These are phyloP conservation scores for Pseudoips prasinana DNA, from an alignment of 2,888 invertebrate species.

Conservation along the genomic window DNA sequence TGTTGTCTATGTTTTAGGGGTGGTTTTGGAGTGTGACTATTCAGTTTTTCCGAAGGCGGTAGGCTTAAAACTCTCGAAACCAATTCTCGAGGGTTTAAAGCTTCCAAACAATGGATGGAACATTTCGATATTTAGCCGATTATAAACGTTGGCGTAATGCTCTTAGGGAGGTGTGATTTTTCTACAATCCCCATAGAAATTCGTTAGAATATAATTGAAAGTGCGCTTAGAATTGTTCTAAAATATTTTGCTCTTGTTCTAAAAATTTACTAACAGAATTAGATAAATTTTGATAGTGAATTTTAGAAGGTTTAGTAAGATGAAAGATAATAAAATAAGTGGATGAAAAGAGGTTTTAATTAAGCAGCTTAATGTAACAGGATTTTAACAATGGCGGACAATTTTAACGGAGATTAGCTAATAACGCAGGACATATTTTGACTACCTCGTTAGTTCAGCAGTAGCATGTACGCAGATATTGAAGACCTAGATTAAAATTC, in stretches of 20 bases:
- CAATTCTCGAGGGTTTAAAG: conserved; percentile 74
- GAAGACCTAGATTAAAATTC: too few species aligned
- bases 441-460: too few species aligned
- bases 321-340: too few species aligned
- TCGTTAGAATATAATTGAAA: conserved; percentile 17
- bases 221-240: conserved; percentile 10
- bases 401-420: too few species aligned
- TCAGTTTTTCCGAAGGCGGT: conserved; percentile 69
- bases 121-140: conserved; percentile 81
- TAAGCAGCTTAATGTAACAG: too few species aligned
- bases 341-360: too few species aligned
- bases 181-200: conserved; percentile 44
- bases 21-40: conserved; percentile 34
- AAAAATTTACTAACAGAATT: too few species aligned
- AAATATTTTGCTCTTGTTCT: conserved; percentile 13
- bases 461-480: too few species aligned
- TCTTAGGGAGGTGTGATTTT: conserved; percentile 77
- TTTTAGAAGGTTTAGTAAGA: too few species aligned
- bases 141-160: conserved; percentile 75
- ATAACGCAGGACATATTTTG: too few species aligned
- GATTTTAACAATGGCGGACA: too few species aligned
- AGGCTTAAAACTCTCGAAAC: conserved; percentile 79
- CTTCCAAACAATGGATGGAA: conserved; percentile 76
- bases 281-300: too few species aligned
- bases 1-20: conserved; percentile 38